phyloP scores from a whole-genome alignment of 1,140 invertebrate species.

The Halesus radiatus region DNA sequence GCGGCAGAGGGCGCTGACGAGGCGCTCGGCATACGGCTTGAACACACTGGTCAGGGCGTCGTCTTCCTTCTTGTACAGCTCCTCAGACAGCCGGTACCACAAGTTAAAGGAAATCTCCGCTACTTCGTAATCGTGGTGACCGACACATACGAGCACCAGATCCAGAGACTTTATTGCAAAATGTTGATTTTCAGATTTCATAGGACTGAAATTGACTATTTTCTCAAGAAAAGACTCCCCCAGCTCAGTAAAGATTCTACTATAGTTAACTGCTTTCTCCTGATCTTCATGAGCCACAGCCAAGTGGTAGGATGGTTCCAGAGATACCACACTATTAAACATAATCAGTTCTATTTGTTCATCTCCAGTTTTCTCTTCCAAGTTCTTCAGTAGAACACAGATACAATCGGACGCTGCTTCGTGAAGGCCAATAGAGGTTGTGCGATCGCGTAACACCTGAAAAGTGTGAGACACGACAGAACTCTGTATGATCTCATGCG shows the following conservation, averaged over 20 bases:
- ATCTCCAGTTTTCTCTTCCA: conserved; percentile 81
- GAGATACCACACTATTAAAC: conserved; percentile 83
- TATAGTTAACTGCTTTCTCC: conserved; percentile 92
- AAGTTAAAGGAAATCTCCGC: conserved; percentile 97
- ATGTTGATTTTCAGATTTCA: conserved; percentile 72
- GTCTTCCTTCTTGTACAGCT: conserved; percentile 90
- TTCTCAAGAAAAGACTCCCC: conserved; percentile 91
- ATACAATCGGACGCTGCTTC: conserved; percentile 93
- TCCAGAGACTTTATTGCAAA: conserved; percentile 91
- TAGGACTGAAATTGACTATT: conserved; percentile 76
- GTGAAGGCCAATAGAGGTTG: conserved; percentile 81
- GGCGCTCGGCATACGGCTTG: conserved; percentile 90
- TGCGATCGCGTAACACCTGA: conserved; percentile 75
- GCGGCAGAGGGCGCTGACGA: conserved; percentile 82
- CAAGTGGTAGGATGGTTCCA: conserved; percentile 91
- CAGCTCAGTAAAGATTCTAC: conserved; percentile 94
- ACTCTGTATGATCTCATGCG: conserved; percentile 77
- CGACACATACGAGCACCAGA: conserved; percentile 91
- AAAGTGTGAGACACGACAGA: conserved; percentile 79
- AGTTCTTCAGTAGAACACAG: conserved; percentile 84
- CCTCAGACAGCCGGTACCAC: conserved; percentile 96
- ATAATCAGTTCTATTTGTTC: conserved; percentile 81
- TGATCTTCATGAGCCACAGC: conserved; percentile 94
- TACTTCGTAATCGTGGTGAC: conserved; percentile 98
- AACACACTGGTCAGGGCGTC: conserved; percentile 85